Evolutionary conservation across 2,797 vertebrate species (phyloP).

Genomic region (Clamator glandarius): DNA sequence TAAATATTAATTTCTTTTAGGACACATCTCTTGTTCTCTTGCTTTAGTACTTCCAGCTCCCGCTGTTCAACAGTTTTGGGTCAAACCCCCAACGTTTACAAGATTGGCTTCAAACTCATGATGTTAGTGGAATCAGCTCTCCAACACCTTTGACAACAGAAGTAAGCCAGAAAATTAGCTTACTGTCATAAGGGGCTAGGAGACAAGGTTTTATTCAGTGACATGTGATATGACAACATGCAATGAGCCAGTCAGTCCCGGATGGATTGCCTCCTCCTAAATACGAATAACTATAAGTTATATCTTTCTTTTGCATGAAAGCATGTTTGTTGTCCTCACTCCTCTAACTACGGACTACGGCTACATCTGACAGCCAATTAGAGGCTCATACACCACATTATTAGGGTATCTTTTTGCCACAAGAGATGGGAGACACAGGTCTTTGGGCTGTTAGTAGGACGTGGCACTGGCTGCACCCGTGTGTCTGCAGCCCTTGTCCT

Average conservation of each 20-base stretch:
- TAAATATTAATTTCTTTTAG: neutral
- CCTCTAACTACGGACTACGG: neutral
- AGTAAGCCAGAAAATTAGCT: neutral
- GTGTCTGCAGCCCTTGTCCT: neutral
- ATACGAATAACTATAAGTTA: neutral
- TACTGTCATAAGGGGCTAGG: neutral
- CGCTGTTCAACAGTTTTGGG: neutral
- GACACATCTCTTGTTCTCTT: neutral
- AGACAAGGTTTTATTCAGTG: neutral
- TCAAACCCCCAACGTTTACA: neutral
- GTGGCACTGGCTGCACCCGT: neutral
- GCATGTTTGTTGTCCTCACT: neutral
- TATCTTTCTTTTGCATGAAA: neutral
- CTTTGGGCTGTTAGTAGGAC: neutral
- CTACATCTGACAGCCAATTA: neutral
- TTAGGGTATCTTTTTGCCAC: neutral
- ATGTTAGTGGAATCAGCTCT: neutral
- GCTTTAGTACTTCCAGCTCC: neutral
- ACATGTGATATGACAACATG: fast-evolving
- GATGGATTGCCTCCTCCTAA: neutral
- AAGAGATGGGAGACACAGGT: neutral
- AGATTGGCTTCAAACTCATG: neutral
- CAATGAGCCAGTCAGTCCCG: neutral
- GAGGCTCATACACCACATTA: neutral
- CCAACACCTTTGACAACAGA: neutral